Conservation (phyloP, 1,140 invertebrate genomes). For the Cotesia vestalis region DNA sequence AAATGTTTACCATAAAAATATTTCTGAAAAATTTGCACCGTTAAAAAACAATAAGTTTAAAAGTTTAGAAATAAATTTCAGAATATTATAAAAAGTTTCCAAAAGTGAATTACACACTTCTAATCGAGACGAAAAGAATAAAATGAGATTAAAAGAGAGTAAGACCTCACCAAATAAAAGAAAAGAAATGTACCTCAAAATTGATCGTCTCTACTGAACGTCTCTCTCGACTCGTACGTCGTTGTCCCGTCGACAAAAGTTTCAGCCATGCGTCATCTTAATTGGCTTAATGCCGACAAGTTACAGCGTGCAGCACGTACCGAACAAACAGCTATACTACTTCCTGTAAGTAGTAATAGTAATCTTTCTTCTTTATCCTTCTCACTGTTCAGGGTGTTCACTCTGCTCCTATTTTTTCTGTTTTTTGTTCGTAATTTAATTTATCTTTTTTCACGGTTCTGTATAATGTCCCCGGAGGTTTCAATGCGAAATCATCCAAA, state of each 20-base stretch:
- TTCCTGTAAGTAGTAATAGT: slow-evolving; percentile 15
- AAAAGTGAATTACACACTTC: neutral
- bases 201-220: slow-evolving; percentile 46
- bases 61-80: slow-evolving; percentile 38
- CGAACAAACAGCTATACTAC: slow-evolving; percentile 29
- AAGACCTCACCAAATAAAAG: neutral
- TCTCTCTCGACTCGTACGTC: slow-evolving; percentile 26
- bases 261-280: slow-evolving; percentile 59
- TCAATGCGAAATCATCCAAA: slow-evolving; percentile 31
- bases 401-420: neutral
- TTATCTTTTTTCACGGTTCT: slow-evolving; percentile 32
- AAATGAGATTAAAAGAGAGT: slow-evolving; percentile 4
- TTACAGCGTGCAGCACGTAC: slow-evolving; percentile 47
- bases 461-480: slow-evolving; percentile 17
- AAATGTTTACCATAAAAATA: no score
- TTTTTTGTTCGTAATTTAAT: slow-evolving; percentile 19
- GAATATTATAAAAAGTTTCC: slow-evolving; percentile 40
- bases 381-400: neutral
- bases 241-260: slow-evolving; percentile 47
- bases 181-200: slow-evolving; percentile 40
- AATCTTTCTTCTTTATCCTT: slow-evolving; percentile 36
- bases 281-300: slow-evolving; percentile 61
- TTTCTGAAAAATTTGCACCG: no score
- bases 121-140: neutral
- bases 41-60: slow-evolving; percentile 18